These are phyloP conservation scores for Dipodomys ordii DNA, from an alignment of 2,113 vertebrate species.

Conservation along the genomic window DNA sequence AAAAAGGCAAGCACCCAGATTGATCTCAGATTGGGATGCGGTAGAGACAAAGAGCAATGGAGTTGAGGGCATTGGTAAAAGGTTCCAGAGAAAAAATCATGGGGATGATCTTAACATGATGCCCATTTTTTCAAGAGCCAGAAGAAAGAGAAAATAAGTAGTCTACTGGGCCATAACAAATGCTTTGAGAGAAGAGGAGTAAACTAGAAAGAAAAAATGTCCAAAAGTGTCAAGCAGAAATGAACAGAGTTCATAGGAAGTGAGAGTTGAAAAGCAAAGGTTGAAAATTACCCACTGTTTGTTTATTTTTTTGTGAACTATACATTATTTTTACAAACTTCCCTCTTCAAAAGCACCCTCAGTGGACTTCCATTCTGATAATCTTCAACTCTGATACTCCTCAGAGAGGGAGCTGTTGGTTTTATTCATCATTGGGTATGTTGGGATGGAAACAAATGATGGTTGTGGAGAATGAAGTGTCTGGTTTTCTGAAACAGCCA, in stretches of 20 bases:
- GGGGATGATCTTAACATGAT: not conserved
- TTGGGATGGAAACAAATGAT: not conserved
- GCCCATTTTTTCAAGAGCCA: not conserved
- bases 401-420: not conserved
- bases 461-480: not conserved
- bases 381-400: not conserved
- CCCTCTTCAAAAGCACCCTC: not conserved
- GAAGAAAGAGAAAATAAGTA: conserved; percentile 20
- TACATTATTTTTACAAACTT: not conserved
- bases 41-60: not conserved
- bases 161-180: not conserved
- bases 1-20: not conserved
- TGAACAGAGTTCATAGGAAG: not conserved
- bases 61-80: conserved; percentile 7
- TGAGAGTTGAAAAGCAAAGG: not conserved
- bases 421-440: not conserved
- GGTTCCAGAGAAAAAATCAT: not conserved
- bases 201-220: not conserved
- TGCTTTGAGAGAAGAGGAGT: not conserved
- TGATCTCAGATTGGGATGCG: not conserved
- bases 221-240: not conserved
- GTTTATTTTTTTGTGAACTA: not conserved
- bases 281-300: not conserved
- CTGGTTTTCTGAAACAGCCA: not conserved
- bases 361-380: not conserved